phyloP scores from a whole-genome alignment of 1,140 invertebrate species.

The Drosophila aff. region DNA sequence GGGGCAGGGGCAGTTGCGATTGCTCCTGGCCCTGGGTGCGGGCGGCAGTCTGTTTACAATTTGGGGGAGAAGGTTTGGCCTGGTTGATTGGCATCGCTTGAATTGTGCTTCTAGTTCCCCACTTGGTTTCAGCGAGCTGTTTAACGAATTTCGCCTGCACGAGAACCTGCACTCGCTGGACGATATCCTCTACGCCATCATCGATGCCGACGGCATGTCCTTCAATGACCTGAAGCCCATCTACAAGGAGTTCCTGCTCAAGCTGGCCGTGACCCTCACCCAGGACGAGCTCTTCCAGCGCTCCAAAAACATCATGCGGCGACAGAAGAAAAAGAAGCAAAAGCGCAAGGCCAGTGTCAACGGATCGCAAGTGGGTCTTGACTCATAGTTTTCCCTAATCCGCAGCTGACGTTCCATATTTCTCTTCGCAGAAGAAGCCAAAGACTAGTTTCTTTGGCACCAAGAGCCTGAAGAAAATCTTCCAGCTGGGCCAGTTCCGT shows the following conservation, averaged over 20 bases:
- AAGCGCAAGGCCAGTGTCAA: constrained; percentile 85
- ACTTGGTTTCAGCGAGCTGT: constrained; percentile 92
- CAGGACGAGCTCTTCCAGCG: constrained; percentile 95
- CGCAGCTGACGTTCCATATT: not conserved
- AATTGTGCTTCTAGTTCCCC: constrained; percentile 88
- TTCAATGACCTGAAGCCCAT: constrained; percentile 96
- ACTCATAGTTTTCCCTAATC: fast-evolving
- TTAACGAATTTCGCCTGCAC: constrained; percentile 93
- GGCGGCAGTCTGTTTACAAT: constrained; percentile 57
- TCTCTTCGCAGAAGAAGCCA: constrained; percentile 85
- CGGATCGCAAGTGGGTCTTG: constrained; percentile 60
- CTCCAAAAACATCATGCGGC: constrained; percentile 94
- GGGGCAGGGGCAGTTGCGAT: constrained; percentile 5
- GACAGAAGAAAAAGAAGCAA: constrained; percentile 90
- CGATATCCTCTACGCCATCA: constrained; percentile 94
- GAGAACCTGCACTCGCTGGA: constrained; percentile 94
- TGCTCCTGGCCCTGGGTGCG: constrained; percentile 31
- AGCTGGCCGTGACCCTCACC: constrained; percentile 93
- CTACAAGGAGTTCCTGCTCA: constrained; percentile 94
- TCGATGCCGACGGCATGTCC: constrained; percentile 95
- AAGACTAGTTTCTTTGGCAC: constrained; percentile 86
- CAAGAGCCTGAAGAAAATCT: constrained; percentile 86
- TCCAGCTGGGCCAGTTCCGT: constrained; percentile 80
- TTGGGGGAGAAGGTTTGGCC: constrained; percentile 75
- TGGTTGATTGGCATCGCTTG: constrained; percentile 79